Conservation (phyloP, 1,140 invertebrate species). For the Drosophila busckii region DNA sequence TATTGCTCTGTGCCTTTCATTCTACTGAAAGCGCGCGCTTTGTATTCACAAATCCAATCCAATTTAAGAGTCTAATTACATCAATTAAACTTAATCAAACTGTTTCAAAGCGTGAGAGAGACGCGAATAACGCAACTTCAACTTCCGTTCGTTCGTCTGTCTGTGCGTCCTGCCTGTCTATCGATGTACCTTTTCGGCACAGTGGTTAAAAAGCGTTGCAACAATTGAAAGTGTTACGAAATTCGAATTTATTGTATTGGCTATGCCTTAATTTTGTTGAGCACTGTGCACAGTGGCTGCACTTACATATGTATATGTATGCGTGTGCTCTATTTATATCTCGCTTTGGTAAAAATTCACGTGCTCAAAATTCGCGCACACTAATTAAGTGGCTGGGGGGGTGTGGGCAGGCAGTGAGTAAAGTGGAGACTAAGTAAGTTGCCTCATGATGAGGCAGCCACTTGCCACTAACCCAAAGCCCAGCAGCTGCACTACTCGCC, state of each 20-base stretch:
- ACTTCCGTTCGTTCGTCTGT: too few relatives aligned
- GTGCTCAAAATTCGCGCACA: constrained; percentile 73
- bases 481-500: background rate
- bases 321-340: constrained; percentile 1
- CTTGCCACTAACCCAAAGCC: constrained; percentile 11
- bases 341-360: constrained; percentile 58
- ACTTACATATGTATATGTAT: too few relatives aligned
- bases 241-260: too few relatives aligned
- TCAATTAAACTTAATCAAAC: constrained; percentile 77
- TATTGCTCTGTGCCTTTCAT: background rate
- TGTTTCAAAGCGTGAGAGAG: constrained; percentile 57
- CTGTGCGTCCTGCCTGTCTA: constrained; percentile 7
- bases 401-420: too few relatives aligned
- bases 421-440: constrained; percentile 70
- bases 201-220: background rate
- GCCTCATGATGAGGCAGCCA: constrained; percentile 56
- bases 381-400: constrained; percentile 71
- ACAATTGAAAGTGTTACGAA: background rate
- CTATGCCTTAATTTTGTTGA: background rate
- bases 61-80: constrained; percentile 74
- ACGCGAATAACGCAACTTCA: constrained; percentile 57
- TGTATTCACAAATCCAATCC: constrained; percentile 75
- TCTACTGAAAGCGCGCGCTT: constrained; percentile 23
- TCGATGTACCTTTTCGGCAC: constrained; percentile 17
- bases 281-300: too few relatives aligned